A percentile compares a stretch with the other conserved stretches of the same genome.
Evolutionary conservation across 2,797 vertebrate species (phyloP).

Genomic region (Melanotaenia trifasciata): DNA sequence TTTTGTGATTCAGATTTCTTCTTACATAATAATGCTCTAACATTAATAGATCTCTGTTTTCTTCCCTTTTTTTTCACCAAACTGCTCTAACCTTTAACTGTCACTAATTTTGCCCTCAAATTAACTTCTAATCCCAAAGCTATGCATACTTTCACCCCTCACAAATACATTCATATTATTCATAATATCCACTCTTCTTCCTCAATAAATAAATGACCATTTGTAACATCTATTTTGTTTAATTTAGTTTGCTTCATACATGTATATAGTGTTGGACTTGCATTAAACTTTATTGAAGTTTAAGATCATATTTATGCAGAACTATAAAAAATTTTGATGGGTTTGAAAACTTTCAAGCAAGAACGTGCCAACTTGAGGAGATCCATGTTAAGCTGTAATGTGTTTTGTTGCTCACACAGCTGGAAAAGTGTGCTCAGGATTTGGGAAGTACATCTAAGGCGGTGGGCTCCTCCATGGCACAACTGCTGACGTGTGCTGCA

Average conservation of each 20-base stretch:
- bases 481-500: conserved; percentile 95
- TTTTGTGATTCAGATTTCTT: too few relatives aligned
- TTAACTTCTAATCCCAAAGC: not conserved
- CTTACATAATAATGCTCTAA: too few relatives aligned
- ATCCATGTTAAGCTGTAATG: not conserved
- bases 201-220: not conserved
- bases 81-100: not conserved
- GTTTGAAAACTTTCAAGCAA: not conserved
- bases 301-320: not conserved
- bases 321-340: not conserved
- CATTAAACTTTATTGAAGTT: not conserved
- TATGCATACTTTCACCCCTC: not conserved
- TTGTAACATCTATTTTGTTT: not conserved
- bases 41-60: not conserved
- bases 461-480: conserved; percentile 98
- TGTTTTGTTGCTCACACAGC: conserved; percentile 76
- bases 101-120: not conserved
- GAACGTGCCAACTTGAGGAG: not conserved
- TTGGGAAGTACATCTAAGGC: conserved; percentile 97
- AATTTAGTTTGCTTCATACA: not conserved
- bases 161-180: not conserved
- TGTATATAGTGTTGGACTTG: not conserved
- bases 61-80: not conserved
- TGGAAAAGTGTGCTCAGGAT: conserved; percentile 98
- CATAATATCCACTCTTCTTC: not conserved